phyloP scores from a whole-genome alignment of 1,140 invertebrate species.

The Danaus melanippus region DNA sequence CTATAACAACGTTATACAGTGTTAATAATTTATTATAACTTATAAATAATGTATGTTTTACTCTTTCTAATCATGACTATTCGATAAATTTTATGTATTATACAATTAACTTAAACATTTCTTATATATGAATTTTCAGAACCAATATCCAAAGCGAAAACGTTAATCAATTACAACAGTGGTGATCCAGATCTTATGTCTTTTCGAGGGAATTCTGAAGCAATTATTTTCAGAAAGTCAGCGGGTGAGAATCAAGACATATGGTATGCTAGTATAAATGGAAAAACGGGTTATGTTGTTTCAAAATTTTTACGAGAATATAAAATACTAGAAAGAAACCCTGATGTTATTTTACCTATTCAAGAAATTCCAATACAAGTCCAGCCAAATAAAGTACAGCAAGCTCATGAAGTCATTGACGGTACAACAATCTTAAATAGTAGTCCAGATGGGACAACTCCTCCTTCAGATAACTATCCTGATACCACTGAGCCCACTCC shows the following conservation, averaged over 20 bases:
- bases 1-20: constrained; percentile 29
- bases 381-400: constrained; percentile 56
- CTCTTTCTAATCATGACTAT: not conserved
- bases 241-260: constrained; percentile 77
- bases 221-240: constrained; percentile 80
- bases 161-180: constrained; percentile 73
- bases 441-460: constrained; percentile 12
- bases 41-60: too few species aligned
- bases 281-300: constrained; percentile 79
- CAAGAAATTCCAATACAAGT: constrained; percentile 30
- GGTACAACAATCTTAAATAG: constrained; percentile 59
- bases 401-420: constrained; percentile 60
- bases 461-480: constrained; percentile 1
- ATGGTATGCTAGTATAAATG: constrained; percentile 82
- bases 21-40: constrained; percentile 21
- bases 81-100: constrained; percentile 16
- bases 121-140: constrained; percentile 67
- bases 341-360: constrained; percentile 35
- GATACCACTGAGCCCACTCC: not conserved
- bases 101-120: constrained; percentile 10
- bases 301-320: constrained; percentile 68
- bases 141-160: constrained; percentile 77
- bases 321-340: constrained; percentile 42
- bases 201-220: constrained; percentile 75
- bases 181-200: constrained; percentile 75